phyloP scores from a whole-genome alignment of 2,888 invertebrate genomes.

The Meteorus cinctellus region DNA sequence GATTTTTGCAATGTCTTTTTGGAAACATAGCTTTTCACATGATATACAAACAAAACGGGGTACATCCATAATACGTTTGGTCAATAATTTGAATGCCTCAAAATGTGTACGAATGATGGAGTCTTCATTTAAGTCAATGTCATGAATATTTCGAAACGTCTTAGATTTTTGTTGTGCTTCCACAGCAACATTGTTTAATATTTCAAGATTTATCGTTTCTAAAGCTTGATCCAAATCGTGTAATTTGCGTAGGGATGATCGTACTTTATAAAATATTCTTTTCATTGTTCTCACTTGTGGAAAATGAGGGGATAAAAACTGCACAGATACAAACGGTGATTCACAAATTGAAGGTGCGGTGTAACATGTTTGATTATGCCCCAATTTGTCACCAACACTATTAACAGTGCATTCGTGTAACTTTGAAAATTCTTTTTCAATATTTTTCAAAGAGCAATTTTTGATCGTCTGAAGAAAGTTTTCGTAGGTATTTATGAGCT shows the following conservation, averaged over 20 bases:
- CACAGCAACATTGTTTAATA: constrained; percentile 21
- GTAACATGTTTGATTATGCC: no score
- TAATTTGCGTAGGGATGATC: constrained; percentile 18
- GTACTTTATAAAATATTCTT: constrained; percentile 40
- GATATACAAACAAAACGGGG: constrained; percentile 49
- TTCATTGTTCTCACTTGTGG: constrained; percentile 44
- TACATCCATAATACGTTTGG: constrained; percentile 46
- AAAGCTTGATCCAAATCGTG: constrained; percentile 41
- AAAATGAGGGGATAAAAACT: constrained; percentile 51
- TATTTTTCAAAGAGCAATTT: no score
- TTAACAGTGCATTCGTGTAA: no score
- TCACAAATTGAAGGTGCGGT: no score
- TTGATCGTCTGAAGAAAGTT: no score
- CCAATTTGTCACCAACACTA: no score
- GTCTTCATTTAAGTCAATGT: constrained; percentile 49
- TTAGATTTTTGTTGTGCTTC: constrained; percentile 31
- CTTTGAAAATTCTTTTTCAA: no score
- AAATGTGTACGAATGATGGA: constrained; percentile 42
- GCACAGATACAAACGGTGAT: constrained; percentile 47
- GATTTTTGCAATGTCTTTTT: constrained; percentile 43
- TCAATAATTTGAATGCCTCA: constrained; percentile 47
- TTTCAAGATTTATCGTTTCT: constrained; percentile 29
- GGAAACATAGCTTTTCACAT: constrained; percentile 53
- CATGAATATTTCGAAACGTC: constrained; percentile 2
- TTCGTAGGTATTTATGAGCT: no score